Percentiles rank a stretch among this genome's conserved stretches.
Evolutionary conservation across 2,797 vertebrate species (phyloP).

Genomic region (Perodicticus potto): DNA sequence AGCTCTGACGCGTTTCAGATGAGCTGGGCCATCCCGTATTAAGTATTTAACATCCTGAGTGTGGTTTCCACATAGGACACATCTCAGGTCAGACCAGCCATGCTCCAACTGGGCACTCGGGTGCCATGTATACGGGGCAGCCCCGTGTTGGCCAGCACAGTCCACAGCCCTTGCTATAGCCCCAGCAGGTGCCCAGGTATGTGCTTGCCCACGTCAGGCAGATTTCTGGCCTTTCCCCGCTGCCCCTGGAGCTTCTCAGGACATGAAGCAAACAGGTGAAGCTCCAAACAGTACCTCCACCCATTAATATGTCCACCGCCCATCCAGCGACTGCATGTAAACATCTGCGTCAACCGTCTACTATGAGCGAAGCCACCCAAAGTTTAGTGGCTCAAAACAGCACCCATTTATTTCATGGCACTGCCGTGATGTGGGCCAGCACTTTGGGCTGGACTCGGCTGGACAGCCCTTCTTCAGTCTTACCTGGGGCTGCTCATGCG

Average conservation of each 20-base stretch:
- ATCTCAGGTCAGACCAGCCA: neutral
- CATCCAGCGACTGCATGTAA: too few relatives aligned
- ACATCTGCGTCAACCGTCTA: fast-evolving
- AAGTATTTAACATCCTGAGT: neutral
- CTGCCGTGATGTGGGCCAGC: neutral
- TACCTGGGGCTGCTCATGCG: neutral
- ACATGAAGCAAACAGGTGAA: neutral
- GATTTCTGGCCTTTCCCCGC: too few relatives aligned
- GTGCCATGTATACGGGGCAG: neutral
- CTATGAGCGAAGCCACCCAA: neutral
- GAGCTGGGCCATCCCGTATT: too few relatives aligned
- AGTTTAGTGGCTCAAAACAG: too few relatives aligned
- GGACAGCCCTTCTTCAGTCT: neutral
- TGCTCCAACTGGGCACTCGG: neutral
- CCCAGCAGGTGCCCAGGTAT: too few relatives aligned
- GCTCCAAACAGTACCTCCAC: neutral
- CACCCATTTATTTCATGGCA: neutral
- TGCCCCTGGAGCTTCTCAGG: neutral
- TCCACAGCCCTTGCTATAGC: neutral
- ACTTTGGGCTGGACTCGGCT: neutral
- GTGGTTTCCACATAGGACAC: neutral
- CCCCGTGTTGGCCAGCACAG: fast-evolving
- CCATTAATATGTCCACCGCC: neutral
- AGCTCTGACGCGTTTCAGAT: neutral
- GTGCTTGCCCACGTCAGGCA: too few relatives aligned